phyloP scores from a whole-genome alignment of 2,113 vertebrate genomes.

The Corythornis vintsioides region DNA sequence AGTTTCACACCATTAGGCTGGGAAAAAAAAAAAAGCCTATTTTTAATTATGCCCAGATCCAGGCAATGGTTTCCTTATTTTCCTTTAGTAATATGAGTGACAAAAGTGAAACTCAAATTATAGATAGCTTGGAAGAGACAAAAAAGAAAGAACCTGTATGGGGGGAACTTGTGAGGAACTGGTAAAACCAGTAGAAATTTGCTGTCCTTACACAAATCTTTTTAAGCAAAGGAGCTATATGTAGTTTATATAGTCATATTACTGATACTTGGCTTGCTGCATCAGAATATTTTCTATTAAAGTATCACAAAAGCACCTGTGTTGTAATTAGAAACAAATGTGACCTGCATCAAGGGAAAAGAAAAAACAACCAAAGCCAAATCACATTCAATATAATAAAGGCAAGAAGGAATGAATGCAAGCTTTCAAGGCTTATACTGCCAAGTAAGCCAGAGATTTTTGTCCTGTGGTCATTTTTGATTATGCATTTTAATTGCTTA shows the following conservation, averaged over 20 bases:
- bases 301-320: constrained; percentile 22
- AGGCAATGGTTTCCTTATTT: background rate
- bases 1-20: background rate
- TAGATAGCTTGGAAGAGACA: background rate
- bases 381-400: background rate
- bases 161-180: background rate
- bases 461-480: background rate
- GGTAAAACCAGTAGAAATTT: background rate
- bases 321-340: constrained; percentile 13
- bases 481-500: constrained; percentile 50
- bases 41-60: background rate
- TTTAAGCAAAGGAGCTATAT: background rate
- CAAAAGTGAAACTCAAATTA: background rate
- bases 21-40: background rate
- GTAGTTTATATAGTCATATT: background rate
- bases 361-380: background rate
- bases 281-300: background rate
- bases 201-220: background rate
- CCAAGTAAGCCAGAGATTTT: constrained; percentile 10
- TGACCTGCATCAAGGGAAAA: background rate
- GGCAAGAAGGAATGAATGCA: constrained; percentile 13
- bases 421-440: constrained; percentile 10
- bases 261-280: background rate
- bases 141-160: background rate
- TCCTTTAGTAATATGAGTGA: background rate